Percentiles rank a stretch among this genome's conserved stretches.
Evolutionary conservation across 92 coral and sea anemone species (phyloP).

Genomic region (Diadumene lineata): DNA sequence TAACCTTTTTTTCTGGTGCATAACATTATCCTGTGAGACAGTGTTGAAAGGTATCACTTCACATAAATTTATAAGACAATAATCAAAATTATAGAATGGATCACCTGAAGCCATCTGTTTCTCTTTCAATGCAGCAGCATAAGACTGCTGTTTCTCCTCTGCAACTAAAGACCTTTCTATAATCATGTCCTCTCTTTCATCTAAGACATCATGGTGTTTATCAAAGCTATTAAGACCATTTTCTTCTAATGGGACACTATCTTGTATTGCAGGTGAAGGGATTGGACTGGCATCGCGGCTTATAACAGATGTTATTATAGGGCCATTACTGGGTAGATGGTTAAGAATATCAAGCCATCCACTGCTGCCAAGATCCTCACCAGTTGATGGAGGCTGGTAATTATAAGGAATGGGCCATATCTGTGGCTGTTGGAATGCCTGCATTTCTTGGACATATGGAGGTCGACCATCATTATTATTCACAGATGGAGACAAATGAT

Average conservation of each 20-base stretch:
- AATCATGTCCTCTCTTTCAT: conserved; percentile 77
- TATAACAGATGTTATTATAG: conserved; percentile 28
- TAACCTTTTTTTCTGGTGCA: no score
- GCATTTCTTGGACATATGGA: conserved; percentile 12
- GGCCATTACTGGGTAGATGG: conserved; percentile 5
- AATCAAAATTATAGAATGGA: background rate
- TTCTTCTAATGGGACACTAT: background rate
- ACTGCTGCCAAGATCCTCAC: conserved; percentile 37
- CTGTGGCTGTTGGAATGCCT: conserved; percentile 15
- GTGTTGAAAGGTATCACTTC: no score
- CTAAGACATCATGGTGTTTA: conserved; percentile 61
- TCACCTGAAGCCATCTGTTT: conserved; percentile 34
- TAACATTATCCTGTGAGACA: no score
- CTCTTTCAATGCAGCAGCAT: conserved; percentile 85
- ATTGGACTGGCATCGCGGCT: conserved; percentile 40
- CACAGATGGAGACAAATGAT: conserved; percentile 15
- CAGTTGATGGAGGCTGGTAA: conserved; percentile 6
- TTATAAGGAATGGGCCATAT: conserved; percentile 25
- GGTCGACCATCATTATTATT: conserved; percentile 20
- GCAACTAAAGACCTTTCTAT: conserved; percentile 75
- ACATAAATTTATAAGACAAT: background rate
- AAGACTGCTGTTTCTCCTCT: conserved; percentile 79
- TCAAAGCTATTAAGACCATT: conserved; percentile 18
- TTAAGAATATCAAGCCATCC: conserved; percentile 30
- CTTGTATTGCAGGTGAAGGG: conserved; percentile 24